Base-by-base conservation (phyloP, 2,113 vertebrate genomes). In the Uria lomvia region DNA sequence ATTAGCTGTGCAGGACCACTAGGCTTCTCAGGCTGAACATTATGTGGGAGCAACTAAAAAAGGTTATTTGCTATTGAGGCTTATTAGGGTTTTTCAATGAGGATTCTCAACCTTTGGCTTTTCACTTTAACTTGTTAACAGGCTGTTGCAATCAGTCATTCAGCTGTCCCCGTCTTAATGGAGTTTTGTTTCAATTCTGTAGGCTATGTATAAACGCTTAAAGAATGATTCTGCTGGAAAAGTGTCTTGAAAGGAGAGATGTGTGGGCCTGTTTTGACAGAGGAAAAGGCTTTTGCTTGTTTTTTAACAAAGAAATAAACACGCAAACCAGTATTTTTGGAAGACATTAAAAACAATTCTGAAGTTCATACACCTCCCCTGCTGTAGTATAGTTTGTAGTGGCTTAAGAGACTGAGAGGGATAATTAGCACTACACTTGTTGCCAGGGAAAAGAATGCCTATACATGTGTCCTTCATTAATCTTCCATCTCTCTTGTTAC, bases 261-360 rank as follows among this genome's bases (percentile, higher is more conserved):
- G 71, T 30, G 68, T 80, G 70, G 91, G 76, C n/a, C 76, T 80
- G 40, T 89, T 94, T 89, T 91, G 90, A 86, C 63, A 91, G 93
- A 73, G 53, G n/a, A 94, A 83, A 56, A 96, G 34, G 40, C 30
- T 79, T 79, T 75, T 90, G 32, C 55, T 90, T 49, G 23, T 29
- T 66, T 78, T 83, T 92, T 74, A 86, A 50, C 15, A n/a, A 53
- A 78, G 85, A 80, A 92, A 74, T 11, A 62, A 47, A 80, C 40
- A 59, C 13, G 8, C 24, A 84, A 81, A 67, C 6, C 56, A 53
- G 21, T 52, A 55, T 75, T 92, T 75, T 62, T 56, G 62, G 78
- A 81, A 92, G 58, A 55, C 22, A 26, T 78, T 56, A 47, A 75
- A 90, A 88, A 13, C 13, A 56, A 20, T 68, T 77, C 63, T 59